Evolutionary conservation across 2,113 vertebrate species (phyloP).

Genomic region (Oxyura jamaicensis): DNA sequence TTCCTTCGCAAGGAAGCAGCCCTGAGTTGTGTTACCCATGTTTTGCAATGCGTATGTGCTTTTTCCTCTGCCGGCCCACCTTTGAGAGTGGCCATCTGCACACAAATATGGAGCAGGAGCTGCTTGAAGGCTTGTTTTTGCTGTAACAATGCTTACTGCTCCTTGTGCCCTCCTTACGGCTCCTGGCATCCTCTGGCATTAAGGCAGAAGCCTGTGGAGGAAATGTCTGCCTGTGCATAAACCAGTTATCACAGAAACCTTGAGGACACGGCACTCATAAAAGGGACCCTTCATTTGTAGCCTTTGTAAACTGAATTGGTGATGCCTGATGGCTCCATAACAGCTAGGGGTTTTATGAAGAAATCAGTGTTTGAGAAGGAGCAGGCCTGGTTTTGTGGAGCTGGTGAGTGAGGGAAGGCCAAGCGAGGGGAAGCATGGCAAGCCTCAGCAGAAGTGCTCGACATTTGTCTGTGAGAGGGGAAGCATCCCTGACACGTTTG

Average conservation of each 20-base stretch:
- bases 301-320: background rate
- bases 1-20: background rate
- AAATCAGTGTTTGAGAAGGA: background rate
- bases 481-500: background rate
- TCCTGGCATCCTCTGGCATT: background rate
- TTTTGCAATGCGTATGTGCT: background rate
- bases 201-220: background rate
- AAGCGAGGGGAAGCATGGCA: background rate
- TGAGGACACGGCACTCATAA: background rate
- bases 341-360: background rate
- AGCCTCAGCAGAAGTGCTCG: background rate
- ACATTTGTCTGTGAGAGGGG: background rate
- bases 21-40: background rate
- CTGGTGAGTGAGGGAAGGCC: background rate
- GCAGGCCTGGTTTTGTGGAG: background rate
- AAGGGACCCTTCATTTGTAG: background rate
- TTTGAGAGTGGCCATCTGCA: background rate
- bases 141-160: background rate
- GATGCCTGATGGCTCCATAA: background rate
- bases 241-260: background rate
- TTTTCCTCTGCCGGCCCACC: background rate
- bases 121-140: background rate
- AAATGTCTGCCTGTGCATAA: background rate
- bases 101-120: background rate
- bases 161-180: no score